A percentile compares a stretch with the other conserved stretches of the same genome.
Conservation (phyloP, 2,113 vertebrate genomes). For the Grallaria varia region DNA sequence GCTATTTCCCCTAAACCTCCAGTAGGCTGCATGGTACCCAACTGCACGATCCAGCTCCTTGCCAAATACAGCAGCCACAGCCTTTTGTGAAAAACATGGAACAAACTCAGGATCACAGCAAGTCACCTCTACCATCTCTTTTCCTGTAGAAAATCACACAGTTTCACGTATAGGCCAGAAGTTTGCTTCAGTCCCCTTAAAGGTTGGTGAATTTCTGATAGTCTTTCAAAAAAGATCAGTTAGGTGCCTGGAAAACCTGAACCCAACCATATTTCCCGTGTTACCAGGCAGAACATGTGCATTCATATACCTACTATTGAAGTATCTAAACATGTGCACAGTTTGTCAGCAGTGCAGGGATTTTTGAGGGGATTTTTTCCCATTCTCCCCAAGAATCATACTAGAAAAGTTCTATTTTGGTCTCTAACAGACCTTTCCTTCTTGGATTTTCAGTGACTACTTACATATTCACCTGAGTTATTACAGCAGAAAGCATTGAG, state of each 20-base stretch:
- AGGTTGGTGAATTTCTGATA: neutral
- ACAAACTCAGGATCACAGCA: neutral
- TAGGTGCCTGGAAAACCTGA: neutral
- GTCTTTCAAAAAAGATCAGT: neutral
- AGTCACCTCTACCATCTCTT: neutral
- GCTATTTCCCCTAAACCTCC: neutral
- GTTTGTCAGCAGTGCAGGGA: neutral
- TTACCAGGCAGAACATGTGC: neutral
- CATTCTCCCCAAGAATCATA: neutral
- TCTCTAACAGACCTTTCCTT: neutral
- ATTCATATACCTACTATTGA: neutral
- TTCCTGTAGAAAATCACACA: neutral
- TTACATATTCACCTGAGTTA: neutral
- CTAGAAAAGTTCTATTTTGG: neutral
- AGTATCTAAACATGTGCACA: neutral
- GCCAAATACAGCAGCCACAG: neutral
- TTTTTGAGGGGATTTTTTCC: accelerated
- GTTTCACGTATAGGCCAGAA: neutral
- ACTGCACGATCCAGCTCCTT: neutral
- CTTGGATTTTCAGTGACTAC: neutral
- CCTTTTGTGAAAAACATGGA: neutral
- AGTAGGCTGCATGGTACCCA: accelerated
- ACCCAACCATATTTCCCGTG: neutral
- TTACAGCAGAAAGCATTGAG: neutral
- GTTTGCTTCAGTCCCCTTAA: neutral